Conservation (phyloP, 2,888 invertebrate genomes). For the Ichneumoninae sp. region DNA sequence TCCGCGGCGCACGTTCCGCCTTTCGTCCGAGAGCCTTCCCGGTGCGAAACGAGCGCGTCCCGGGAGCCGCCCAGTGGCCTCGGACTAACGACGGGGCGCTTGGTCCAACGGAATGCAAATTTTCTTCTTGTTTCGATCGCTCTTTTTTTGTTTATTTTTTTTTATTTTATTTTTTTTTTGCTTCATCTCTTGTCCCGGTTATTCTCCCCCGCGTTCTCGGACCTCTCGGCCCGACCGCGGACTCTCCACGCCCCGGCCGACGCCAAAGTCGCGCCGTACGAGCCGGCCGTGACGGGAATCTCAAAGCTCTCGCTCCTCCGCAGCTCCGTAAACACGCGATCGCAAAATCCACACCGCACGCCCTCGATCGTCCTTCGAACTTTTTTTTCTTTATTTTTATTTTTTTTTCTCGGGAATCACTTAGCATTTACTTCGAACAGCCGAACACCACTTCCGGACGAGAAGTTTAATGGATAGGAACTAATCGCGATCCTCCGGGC, state of each 20-base stretch:
- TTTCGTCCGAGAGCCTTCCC: constrained; percentile 15
- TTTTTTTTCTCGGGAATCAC: constrained; percentile 16
- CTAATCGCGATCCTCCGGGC: constrained; percentile 37
- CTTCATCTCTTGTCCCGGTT: constrained; percentile 9
- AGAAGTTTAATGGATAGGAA: constrained; percentile 48
- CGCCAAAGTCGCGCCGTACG: constrained; percentile 14
- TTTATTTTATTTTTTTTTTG: constrained; percentile 24
- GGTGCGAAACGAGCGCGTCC: constrained; percentile 44
- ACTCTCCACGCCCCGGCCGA: constrained; percentile 12
- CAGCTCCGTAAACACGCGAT: constrained; percentile 10
- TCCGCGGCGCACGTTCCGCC: constrained; percentile 2
- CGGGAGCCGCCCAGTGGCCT: constrained; percentile 53
- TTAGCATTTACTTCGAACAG: constrained; percentile 40
- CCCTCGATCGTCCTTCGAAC: constrained; percentile 24
- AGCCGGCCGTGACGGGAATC: constrained; percentile 19
- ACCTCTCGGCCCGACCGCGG: constrained; percentile 2
- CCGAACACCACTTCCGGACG: constrained; percentile 45
- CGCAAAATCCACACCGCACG: neutral
- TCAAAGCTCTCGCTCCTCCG: constrained; percentile 16
- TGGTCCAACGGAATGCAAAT: constrained; percentile 67
- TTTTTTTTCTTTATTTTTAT: neutral
- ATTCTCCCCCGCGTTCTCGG: constrained; percentile 7
- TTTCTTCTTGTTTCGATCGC: constrained; percentile 59
- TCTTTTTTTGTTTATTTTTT: constrained; percentile 24
- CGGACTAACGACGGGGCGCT: constrained; percentile 58